phyloP scores from a whole-genome alignment of 2,113 vertebrate genomes.

The Engystomops pustulosus region DNA sequence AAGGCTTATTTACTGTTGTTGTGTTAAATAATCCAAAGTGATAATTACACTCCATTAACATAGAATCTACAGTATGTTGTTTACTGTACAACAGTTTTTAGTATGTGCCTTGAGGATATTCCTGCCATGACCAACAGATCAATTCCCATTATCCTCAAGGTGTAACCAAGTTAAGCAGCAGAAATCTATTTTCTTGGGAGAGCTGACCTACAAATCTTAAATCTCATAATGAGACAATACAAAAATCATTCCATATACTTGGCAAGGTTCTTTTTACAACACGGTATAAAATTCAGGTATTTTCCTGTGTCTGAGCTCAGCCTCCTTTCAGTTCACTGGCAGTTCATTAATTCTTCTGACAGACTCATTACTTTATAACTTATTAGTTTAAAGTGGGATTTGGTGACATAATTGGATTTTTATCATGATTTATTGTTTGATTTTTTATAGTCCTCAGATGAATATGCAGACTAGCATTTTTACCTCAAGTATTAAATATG shows the following conservation, averaged over 20 bases:
- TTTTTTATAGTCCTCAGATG: slow-evolving; percentile 56
- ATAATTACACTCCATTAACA: too few relatives aligned
- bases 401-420: slow-evolving; percentile 60
- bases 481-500: slow-evolving; percentile 42
- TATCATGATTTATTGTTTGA: slow-evolving; percentile 59
- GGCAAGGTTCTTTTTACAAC: slow-evolving; percentile 34
- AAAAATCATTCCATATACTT: slow-evolving; percentile 23
- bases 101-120: background rate
- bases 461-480: slow-evolving; percentile 53
- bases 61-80: background rate
- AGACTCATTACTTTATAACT: slow-evolving; percentile 59
- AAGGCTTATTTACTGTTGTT: too few relatives aligned
- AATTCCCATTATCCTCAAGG: background rate
- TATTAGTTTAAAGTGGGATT: slow-evolving; percentile 60
- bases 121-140: background rate
- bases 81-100: background rate
- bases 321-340: slow-evolving; percentile 49
- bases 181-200: background rate
- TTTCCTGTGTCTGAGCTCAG: slow-evolving; percentile 40
- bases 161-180: background rate
- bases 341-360: slow-evolving; percentile 59
- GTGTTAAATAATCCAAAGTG: too few relatives aligned
- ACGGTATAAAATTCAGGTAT: slow-evolving; percentile 41
- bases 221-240: background rate
- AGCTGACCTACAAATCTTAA: background rate